These are phyloP conservation scores for Salvelinus fontinalis DNA, from an alignment of 2,113 vertebrate genomes.

Conservation along the genomic window DNA sequence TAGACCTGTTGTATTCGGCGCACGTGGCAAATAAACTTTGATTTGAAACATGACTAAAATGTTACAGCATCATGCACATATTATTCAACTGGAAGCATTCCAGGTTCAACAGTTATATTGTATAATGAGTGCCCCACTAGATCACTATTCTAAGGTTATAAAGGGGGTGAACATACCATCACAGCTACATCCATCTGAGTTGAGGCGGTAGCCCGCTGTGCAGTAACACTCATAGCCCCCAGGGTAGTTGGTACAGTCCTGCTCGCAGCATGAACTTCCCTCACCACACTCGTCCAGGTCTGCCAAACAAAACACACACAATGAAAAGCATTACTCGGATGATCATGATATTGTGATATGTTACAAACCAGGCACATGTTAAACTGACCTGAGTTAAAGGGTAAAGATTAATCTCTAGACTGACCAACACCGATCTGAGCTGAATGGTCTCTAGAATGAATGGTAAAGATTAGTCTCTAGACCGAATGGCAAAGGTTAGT, in stretches of 20 bases:
- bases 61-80: background rate
- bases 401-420: too few species aligned
- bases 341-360: background rate
- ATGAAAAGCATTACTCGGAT: background rate
- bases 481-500: background rate
- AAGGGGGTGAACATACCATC: conserved; percentile 73
- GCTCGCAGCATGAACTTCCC: conserved; percentile 83
- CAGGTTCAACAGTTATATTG: conserved; percentile 15
- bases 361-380: background rate
- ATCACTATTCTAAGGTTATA: background rate
- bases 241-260: conserved; percentile 88
- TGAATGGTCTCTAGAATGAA: too few species aligned
- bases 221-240: conserved; percentile 94
- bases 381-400: background rate
- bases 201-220: conserved; percentile 82
- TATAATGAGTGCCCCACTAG: background rate
- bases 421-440: too few species aligned
- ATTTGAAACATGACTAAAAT: background rate
- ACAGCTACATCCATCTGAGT: conserved; percentile 83
- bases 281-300: conserved; percentile 85
- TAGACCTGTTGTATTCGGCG: too few species aligned
- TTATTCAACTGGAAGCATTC: background rate
- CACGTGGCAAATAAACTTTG: too few species aligned
- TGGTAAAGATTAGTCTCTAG: too few species aligned
- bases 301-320: conserved; percentile 60